These are phyloP conservation scores for Apaloderma vittatum DNA, from an alignment of 2,113 vertebrate genomes.

Conservation along the genomic window DNA sequence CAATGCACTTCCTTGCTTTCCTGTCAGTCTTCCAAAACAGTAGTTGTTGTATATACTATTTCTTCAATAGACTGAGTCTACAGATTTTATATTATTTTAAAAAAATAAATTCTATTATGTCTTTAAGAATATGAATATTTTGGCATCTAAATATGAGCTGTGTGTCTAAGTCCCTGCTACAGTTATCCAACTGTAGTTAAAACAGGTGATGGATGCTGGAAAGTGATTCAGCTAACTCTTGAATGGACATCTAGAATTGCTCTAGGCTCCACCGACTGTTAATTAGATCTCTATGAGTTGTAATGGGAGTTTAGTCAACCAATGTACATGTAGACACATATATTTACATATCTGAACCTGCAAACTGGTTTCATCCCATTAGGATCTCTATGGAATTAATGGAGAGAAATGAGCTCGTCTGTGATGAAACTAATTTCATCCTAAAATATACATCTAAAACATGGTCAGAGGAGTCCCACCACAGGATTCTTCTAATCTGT, in stretches of 20 bases:
- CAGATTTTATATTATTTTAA: neutral
- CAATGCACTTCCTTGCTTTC: neutral
- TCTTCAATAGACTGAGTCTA: neutral
- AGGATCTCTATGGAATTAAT: neutral
- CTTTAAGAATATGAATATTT: neutral
- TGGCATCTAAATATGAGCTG: neutral
- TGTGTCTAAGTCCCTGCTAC: neutral
- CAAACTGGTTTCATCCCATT: neutral
- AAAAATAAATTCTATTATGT: neutral
- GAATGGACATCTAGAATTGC: neutral
- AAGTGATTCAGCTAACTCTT: neutral
- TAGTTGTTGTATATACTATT: rapidly evolving
- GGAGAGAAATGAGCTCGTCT: neutral
- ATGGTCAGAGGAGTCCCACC: neutral
- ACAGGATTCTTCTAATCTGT: neutral
- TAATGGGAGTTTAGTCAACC: neutral
- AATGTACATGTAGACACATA: neutral
- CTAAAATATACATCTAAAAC: neutral
- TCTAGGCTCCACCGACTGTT: neutral
- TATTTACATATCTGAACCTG: neutral
- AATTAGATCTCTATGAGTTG: neutral
- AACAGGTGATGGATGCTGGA: neutral
- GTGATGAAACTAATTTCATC: neutral
- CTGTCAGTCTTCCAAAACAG: neutral
- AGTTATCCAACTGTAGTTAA: neutral